Evolutionary conservation across 2,888 invertebrate species (phyloP), one percentile per base, ranked within the genome.

Genomic region (Agrotis puta): DNA sequence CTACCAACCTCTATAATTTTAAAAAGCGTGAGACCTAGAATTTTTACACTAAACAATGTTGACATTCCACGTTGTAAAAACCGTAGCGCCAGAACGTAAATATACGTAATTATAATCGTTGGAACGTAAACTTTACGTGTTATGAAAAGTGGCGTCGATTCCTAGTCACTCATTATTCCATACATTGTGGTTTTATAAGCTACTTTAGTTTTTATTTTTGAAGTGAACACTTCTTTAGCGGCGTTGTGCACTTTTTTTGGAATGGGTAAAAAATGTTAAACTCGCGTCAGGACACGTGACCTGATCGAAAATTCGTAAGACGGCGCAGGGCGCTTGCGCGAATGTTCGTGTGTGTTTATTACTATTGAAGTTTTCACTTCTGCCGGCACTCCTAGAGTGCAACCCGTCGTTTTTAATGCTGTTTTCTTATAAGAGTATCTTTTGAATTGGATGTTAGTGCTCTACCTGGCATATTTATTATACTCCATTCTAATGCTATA

Each of bases 61-160:
- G 61, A 72, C 77, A 81, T 81, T 72, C 77, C 53, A 5, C 61
- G 20, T 13, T 14, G 77, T 72, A 64, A 79, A 77, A 77, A 77
- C 71, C 53, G 62, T 71, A 66, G 50, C 77, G 22, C 18, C n/a
- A 43, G 47, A 72, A 67, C 64, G 76, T 71, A 81, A 79, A 71
- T 24, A 24, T 56, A 33, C 62, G 77, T 64, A 71, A 71, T 79
- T 81, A 66, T 76, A 76, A 79, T 66, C 24, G 70, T 51, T 71
- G 59, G 43, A 76, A 79, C 77, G 77, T 79, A 79, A 79, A 79
- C 77, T 66, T n/a, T 5, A 56, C 33, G 59, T 77, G 81, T 81
- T 81, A 67, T 83, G 77, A 70, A 83, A 80, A 80, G 27, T 64
- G 33, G 24, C 70, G 74, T 63, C 82, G 43, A 76, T 82, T 79